These are phyloP conservation scores for Thymelicus acteon DNA, from an alignment of 2,888 invertebrate species.

Conservation along the genomic window DNA sequence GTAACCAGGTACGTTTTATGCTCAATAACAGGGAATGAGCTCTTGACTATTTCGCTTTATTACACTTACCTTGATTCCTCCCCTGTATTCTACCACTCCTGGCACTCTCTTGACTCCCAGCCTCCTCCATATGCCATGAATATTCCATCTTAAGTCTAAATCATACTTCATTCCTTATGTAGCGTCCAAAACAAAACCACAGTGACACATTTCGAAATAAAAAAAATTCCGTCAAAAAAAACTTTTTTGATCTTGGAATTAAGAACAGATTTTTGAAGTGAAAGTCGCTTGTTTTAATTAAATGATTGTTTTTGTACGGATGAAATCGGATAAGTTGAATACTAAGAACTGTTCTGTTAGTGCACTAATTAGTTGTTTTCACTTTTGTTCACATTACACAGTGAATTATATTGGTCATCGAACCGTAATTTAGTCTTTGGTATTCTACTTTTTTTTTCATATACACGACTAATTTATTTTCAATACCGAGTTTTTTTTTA, in stretches of 20 bases:
- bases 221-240: background rate
- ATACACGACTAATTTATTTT: background rate
- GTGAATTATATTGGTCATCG: slow-evolving; percentile 55
- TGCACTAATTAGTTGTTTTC: slow-evolving; percentile 44
- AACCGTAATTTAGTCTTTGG: slow-evolving; percentile 48
- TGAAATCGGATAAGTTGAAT: background rate
- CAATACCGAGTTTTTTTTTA: background rate
- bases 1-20: too few species aligned
- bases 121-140: slow-evolving; percentile 77
- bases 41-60: too few species aligned
- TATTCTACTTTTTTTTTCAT: background rate
- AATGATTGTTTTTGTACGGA: background rate
- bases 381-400: slow-evolving; percentile 54
- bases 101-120: slow-evolving; percentile 61
- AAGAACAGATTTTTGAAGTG: background rate
- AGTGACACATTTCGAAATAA: slow-evolving; percentile 51
- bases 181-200: slow-evolving; percentile 53
- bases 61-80: slow-evolving; percentile 66
- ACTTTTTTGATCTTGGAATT: slow-evolving; percentile 1
- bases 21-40: too few species aligned
- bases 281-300: background rate
- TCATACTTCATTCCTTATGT: slow-evolving; percentile 50
- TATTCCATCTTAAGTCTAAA: slow-evolving; percentile 74
- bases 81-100: slow-evolving; percentile 57
- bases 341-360: slow-evolving; percentile 10